These are phyloP conservation scores for Rotaria socialis DNA, from an alignment of 2,888 invertebrate genomes.

Conservation along the genomic window DNA sequence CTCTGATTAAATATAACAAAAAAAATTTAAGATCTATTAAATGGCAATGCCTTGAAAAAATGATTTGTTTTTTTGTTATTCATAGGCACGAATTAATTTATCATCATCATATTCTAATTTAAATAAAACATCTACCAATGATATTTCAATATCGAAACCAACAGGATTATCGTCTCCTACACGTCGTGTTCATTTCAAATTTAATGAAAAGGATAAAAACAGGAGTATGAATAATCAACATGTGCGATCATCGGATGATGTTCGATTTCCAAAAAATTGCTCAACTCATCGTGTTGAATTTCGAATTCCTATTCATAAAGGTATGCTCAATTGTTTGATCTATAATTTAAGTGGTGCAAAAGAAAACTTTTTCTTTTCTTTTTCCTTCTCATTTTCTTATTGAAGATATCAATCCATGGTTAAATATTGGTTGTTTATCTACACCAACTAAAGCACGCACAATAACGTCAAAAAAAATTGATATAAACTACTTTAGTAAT, in stretches of 20 bases:
- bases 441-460: constrained; percentile 22
- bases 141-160: not conserved
- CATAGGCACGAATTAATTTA: not conserved
- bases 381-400: not conserved
- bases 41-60: too few species aligned
- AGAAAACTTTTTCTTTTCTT: too few species aligned
- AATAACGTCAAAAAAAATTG: constrained; percentile 1
- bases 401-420: not conserved
- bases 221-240: not conserved
- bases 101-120: not conserved
- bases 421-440: not conserved
- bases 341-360: too few species aligned
- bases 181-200: constrained; percentile 27
- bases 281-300: not conserved
- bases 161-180: not conserved
- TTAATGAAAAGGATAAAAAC: not conserved
- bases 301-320: not conserved
- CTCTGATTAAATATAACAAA: too few species aligned
- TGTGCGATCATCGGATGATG: not conserved
- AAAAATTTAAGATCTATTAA: too few species aligned
- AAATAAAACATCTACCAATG: not conserved
- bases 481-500: not conserved
- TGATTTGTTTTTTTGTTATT: too few species aligned
- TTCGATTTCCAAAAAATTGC: not conserved
- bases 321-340: not conserved